Evolutionary conservation across 2,797 vertebrate genomes (phyloP).

Genomic region (Siniperca scherzeri): DNA sequence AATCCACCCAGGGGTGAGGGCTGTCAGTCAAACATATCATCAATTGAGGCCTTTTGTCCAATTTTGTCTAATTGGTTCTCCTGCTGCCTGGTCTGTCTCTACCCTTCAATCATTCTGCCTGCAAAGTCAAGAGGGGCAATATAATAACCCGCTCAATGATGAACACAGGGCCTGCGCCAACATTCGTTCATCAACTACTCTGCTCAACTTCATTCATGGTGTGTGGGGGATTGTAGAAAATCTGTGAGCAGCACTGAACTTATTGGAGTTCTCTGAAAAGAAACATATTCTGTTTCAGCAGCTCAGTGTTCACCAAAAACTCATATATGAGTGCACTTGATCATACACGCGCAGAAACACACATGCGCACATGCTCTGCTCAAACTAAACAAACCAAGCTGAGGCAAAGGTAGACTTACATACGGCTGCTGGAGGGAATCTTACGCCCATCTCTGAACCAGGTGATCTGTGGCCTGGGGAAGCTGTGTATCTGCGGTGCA

Average conservation of each 20-base stretch:
- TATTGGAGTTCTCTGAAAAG: conserved; percentile 58
- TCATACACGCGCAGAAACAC: conserved; percentile 11
- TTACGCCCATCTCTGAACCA: conserved; percentile 98
- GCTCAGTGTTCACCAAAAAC: conserved; percentile 38
- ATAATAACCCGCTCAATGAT: conserved; percentile 83
- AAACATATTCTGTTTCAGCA: conserved; percentile 50
- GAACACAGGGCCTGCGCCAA: conserved; percentile 68
- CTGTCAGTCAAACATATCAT: conserved; percentile 86
- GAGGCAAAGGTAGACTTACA: conserved; percentile 87
- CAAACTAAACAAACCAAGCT: conserved; percentile 12
- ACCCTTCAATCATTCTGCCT: conserved; percentile 83
- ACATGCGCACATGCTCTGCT: conserved; percentile 6
- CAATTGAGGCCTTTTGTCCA: conserved; percentile 87
- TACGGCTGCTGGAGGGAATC: conserved; percentile 96
- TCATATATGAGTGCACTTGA: conserved; percentile 19
- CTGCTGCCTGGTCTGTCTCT: conserved; percentile 79
- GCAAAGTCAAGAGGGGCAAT: conserved; percentile 81
- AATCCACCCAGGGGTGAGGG: conserved; percentile 63
- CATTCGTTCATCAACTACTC: conserved; percentile 75
- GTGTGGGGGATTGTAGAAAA: conserved; percentile 58
- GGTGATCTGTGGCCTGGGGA: conserved; percentile 96
- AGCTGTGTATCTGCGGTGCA: conserved; percentile 93
- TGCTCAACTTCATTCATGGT: conserved; percentile 64
- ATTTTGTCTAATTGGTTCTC: conserved; percentile 89
- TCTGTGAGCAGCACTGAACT: conserved; percentile 67